Percentiles rank a stretch among this genome's conserved stretches.
phyloP scores from a whole-genome alignment of 2,888 invertebrate genomes.

The Patella depressa region DNA sequence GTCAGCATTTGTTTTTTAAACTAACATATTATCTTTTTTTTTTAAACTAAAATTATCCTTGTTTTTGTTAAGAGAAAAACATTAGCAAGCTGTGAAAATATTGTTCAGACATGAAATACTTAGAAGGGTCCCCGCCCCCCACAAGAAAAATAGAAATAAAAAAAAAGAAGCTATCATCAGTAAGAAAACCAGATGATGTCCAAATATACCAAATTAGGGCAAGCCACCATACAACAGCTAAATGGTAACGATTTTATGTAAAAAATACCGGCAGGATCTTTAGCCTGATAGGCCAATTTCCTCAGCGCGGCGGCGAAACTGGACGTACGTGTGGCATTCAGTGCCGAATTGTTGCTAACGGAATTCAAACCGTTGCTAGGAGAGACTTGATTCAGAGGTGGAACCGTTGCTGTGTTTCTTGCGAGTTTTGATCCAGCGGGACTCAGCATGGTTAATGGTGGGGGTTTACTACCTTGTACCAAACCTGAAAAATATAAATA shows the following conservation, averaged over 20 bases:
- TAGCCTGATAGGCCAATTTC: slow-evolving; percentile 92
- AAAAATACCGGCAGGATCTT: slow-evolving; percentile 54
- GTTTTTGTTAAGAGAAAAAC: no score
- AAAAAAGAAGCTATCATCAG: slow-evolving; percentile 14
- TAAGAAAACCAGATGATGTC: slow-evolving; percentile 7
- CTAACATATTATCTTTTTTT: no score
- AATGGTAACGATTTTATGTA: slow-evolving; percentile 1
- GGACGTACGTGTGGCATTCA: slow-evolving; percentile 74
- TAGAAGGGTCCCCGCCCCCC: no score
- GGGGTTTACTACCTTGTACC: slow-evolving; percentile 62
- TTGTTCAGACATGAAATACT: no score
- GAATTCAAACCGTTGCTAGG: slow-evolving; percentile 59
- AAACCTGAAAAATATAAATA: slow-evolving; percentile 31
- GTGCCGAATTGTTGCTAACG: slow-evolving; percentile 51
- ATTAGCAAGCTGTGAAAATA: no score
- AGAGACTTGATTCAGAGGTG: slow-evolving; percentile 69
- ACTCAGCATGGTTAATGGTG: slow-evolving; percentile 64
- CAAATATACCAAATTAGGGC: neutral
- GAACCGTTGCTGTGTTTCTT: slow-evolving; percentile 69
- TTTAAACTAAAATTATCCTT: no score
- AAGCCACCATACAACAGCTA: slow-evolving; percentile 14
- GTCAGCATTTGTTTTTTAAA: no score
- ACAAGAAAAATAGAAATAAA: neutral
- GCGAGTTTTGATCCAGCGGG: slow-evolving; percentile 55
- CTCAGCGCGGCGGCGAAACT: slow-evolving; percentile 90